Base-by-base conservation (phyloP, 2,797 vertebrate species). In the Acrossocheilus wenchowensis region DNA sequence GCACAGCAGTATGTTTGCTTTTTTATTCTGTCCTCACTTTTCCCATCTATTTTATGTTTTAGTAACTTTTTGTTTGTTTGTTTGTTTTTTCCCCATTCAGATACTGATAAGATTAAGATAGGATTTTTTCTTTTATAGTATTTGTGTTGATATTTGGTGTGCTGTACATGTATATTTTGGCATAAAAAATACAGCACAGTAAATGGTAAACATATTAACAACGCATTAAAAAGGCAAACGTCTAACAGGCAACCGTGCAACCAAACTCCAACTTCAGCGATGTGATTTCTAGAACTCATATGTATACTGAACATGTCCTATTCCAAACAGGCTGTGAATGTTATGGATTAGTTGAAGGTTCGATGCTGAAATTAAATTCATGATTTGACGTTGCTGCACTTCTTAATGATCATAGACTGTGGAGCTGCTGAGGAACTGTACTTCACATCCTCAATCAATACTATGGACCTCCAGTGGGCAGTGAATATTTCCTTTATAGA, bases 401-500 rank as follows among this genome's bases (percentile, higher is more conserved):
- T 72, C 45, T 48, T 87, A 88, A 90, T 87, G 73, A 88, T 81
- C 36, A 66, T 50, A 52, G 52, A 11, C 26, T 85, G 60, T n/a
- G 36, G 45, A 62, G 69, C 45, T 26, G 69, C 45, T 41, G 57
- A 81, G 62, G 83, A 57, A 87, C 79, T 83, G 80, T 89, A 83
- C 77, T 88, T 87, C 88, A 82, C 83, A 86, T 88, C 72, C 39
- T 26, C 54, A 79, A 83, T 90, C 87, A 88, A 88, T 89, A 86
- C n/a, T 36, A 30, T 77, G 5, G 82, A 81, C 85, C 74, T 84
- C 72, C 79, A 64, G 71, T 72, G 69, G 62, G 68, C 57, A 57
- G 62, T 75, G 81, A 82, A 64, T 66, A 85, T 89, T 89, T 85
- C 86, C 84, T 88, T 11, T 86, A 89, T 90, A 90, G 87, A 91